Evolutionary conservation across 2,888 invertebrate genomes (phyloP).

Genomic region (Chrysotoxum bicinctum): DNA sequence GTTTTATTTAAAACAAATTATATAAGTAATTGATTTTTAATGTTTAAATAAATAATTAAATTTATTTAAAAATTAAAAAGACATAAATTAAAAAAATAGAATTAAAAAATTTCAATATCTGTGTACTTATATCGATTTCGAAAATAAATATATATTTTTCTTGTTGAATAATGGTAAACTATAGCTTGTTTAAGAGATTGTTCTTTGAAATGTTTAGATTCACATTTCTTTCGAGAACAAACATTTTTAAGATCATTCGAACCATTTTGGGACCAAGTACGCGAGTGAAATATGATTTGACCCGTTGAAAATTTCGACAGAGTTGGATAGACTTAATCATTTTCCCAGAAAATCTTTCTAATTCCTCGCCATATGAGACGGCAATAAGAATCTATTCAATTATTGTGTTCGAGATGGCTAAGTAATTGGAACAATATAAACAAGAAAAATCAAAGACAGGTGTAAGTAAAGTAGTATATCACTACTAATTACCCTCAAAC

Average conservation of each 20-base stretch:
- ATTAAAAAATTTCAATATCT: conserved; percentile 1
- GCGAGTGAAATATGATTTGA: no score
- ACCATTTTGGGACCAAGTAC: no score
- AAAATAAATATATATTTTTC: conserved; percentile 2
- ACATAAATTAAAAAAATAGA: conserved; percentile 5
- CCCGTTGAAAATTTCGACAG: no score
- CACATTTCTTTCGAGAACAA: background rate
- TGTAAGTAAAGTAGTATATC: no score
- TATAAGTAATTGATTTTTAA: conserved; percentile 21
- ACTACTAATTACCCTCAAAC: no score
- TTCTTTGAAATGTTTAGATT: background rate
- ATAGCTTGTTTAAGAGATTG: background rate
- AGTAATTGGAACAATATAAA: no score
- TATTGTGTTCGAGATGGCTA: no score
- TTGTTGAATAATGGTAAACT: conserved; percentile 44
- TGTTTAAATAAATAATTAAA: conserved; percentile 8
- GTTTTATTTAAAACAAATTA: conserved; percentile 16
- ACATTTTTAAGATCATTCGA: background rate
- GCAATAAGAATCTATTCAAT: no score
- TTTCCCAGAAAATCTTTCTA: no score
- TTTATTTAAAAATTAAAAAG: conserved; percentile 41
- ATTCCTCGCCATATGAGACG: no score
- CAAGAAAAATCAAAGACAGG: no score
- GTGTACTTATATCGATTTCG: background rate
- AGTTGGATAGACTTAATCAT: no score